Evolutionary conservation across 2,888 invertebrate species (phyloP).

Genomic region (Dryocosmus kuriphilus): DNA sequence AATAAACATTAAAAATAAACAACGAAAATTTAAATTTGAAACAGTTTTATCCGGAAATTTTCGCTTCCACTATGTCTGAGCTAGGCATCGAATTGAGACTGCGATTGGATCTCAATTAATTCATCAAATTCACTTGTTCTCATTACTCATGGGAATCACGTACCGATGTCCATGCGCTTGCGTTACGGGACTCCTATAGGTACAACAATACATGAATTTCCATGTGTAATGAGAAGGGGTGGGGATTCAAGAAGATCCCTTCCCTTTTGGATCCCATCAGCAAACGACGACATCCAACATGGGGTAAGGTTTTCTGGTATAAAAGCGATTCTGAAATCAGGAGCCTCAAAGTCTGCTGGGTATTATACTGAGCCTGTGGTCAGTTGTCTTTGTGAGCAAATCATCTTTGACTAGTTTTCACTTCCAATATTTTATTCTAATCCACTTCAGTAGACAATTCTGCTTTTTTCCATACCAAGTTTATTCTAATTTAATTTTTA

Average conservation of each 20-base stretch:
- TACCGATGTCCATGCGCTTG: slow-evolving; percentile 65
- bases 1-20: not conserved
- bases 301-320: slow-evolving; percentile 62
- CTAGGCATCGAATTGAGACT: slow-evolving; percentile 49
- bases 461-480: no score
- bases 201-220: slow-evolving; percentile 43
- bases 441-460: not conserved
- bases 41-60: not conserved
- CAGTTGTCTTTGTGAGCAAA: not conserved
- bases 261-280: slow-evolving; percentile 41
- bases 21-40: not conserved
- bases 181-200: slow-evolving; percentile 52
- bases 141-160: slow-evolving; percentile 68
- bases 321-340: slow-evolving; percentile 69
- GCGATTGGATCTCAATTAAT: slow-evolving; percentile 68
- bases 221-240: slow-evolving; percentile 50
- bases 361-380: not conserved
- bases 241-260: slow-evolving; percentile 55
- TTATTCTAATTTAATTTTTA: no score
- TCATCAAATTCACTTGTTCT: slow-evolving; percentile 63
- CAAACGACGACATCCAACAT: slow-evolving; percentile 10
- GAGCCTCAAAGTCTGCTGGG: slow-evolving; percentile 60
- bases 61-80: slow-evolving; percentile 23
- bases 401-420: not conserved
- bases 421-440: not conserved